Conservation (phyloP, 2,888 invertebrate genomes). For the Chironomus tentans region DNA sequence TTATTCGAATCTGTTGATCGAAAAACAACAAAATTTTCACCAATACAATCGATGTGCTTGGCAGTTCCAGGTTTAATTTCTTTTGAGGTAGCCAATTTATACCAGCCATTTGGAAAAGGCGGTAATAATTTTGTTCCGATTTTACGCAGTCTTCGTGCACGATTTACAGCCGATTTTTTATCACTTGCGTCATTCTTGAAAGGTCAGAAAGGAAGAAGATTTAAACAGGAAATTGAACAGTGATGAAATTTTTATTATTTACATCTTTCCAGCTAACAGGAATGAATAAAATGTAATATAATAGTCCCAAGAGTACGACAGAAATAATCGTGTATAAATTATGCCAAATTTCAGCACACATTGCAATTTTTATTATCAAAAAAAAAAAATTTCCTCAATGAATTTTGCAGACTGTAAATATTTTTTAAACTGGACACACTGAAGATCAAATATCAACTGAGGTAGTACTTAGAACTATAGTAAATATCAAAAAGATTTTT, state of each 20-base stretch:
- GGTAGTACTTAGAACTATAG: too few species aligned
- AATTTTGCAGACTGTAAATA: too few species aligned
- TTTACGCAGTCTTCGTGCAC: constrained; percentile 47
- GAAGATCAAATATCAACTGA: too few species aligned
- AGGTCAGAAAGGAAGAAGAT: not conserved
- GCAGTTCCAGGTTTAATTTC: constrained; percentile 49
- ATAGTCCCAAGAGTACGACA: too few species aligned
- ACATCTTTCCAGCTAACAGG: not conserved
- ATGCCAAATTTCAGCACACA: too few species aligned
- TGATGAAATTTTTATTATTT: not conserved
- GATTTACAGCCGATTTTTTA: constrained; percentile 31
- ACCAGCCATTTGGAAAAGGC: constrained; percentile 88
- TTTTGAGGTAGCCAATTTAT: constrained; percentile 60
- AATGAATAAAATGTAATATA: too few species aligned
- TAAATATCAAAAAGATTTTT: too few species aligned
- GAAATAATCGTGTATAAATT: too few species aligned
- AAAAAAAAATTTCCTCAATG: too few species aligned
- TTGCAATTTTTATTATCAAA: too few species aligned
- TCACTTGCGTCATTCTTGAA: not conserved
- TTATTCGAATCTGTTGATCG: constrained; percentile 51
- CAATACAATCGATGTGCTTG: constrained; percentile 55
- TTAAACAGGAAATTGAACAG: not conserved
- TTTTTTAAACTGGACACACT: too few species aligned
- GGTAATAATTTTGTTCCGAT: constrained; percentile 63
- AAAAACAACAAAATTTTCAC: constrained; percentile 60